Base-by-base conservation (phyloP, 2,888 invertebrate species). In the Calameuta idolon region DNA sequence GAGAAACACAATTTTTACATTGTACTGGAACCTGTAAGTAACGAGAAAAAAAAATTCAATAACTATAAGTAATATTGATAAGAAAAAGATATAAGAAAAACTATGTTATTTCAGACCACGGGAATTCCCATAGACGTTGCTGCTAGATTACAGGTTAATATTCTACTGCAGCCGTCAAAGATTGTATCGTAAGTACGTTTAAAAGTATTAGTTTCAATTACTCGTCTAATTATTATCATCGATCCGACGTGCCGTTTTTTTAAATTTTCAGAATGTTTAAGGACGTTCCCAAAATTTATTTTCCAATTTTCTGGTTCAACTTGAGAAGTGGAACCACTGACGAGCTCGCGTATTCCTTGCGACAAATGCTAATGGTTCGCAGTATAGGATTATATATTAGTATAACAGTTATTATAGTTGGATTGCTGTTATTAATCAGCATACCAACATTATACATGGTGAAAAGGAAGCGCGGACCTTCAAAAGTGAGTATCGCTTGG, bases 241-340 rank as follows among this genome's bases (percentile, higher is more conserved):
- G 31, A 33, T 15, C 0, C 30, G 9, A 71, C 30, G 71, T 33
- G 4, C 11, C 71, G 23, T 71, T n/a, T n/a, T n/a, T n/a, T n/a
- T 55, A 69, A 77, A 74, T 79, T 79, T 93, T 31, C 92, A 96
- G 96, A 0, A 88, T 96, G 73, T 96, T 94, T 89, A 92, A 94
- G 83, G 91, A 94, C 34, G 94, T 95, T 1, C 96, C 96, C 1
- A 93, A 91, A 76, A 93, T 95, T 83, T 94, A 94, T 88, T 94
- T 97, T 84, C 97, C 97, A 0, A 93, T 96, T 77, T 93, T 97
- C 79, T 97, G 97, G 96, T 95, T 97, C 85, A 94, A 96, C 86
- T 94, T 97, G 87, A 93, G 92, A 78, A 95, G 95, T 1, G 90
- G 91, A 23, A 92, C 96, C 1, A 93, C 94, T 0, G 92, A 94